phyloP scores from a whole-genome alignment of 2,797 vertebrate genomes.

The Buphagus erythrorhynchus region DNA sequence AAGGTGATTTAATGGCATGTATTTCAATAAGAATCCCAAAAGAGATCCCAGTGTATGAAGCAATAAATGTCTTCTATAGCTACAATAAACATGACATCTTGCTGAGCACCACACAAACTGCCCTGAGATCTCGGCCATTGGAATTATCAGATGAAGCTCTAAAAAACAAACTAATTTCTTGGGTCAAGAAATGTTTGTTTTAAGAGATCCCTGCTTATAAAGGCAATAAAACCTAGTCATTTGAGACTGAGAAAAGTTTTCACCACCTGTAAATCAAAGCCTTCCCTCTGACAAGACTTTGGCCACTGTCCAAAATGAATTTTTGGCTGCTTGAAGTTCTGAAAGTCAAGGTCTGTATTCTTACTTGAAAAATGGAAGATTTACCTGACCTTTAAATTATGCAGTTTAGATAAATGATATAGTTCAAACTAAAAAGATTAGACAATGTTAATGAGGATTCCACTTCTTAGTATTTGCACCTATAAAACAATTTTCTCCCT shows the following conservation, averaged over 20 bases:
- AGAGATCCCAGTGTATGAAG: neutral
- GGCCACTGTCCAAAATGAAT: neutral
- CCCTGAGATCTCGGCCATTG: neutral
- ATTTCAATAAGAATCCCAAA: slow-evolving; percentile 29
- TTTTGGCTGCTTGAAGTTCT: neutral
- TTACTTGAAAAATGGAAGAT: slow-evolving; percentile 20
- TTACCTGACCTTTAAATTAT: slow-evolving; percentile 47
- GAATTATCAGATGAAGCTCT: neutral
- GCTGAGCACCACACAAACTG: neutral
- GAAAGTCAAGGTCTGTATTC: neutral
- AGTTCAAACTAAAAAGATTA: slow-evolving; percentile 35
- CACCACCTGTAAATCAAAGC: neutral
- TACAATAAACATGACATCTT: neutral
- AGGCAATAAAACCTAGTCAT: neutral
- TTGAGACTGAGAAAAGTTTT: neutral
- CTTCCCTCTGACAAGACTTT: neutral
- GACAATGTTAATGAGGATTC: slow-evolving; percentile 18
- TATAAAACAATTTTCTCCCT: slow-evolving; percentile 35
- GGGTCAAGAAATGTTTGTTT: neutral
- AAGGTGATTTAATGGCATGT: slow-evolving; percentile 31
- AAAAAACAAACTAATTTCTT: slow-evolving; percentile 3
- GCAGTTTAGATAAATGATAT: neutral
- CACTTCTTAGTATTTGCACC: slow-evolving; percentile 51
- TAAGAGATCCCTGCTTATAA: neutral
- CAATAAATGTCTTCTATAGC: slow-evolving; percentile 44